Percentiles rank a stretch among this genome's conserved stretches.
Conservation (phyloP, 2,888 invertebrate genomes). For the Eudasyphora cyanicolor region DNA sequence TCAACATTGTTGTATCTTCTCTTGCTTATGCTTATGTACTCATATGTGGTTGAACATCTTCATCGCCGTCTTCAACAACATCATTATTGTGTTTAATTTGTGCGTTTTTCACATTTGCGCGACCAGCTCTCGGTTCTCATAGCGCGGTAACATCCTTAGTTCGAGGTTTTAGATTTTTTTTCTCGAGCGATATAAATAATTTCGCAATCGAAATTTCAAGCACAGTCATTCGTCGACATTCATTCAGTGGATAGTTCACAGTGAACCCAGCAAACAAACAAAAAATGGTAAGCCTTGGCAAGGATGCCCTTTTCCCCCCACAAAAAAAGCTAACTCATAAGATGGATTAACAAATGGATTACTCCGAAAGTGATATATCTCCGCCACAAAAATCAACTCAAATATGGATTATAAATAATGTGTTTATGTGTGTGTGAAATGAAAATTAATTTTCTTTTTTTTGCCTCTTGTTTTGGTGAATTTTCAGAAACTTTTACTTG, state of each 20-base stretch:
- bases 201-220: slow-evolving; percentile 71
- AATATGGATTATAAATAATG: slow-evolving; percentile 3
- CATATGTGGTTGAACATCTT: no score
- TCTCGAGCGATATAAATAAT: slow-evolving; percentile 75
- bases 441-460: slow-evolving; percentile 3
- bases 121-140: neutral
- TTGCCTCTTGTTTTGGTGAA: slow-evolving; percentile 14
- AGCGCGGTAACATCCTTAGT: slow-evolving; percentile 73
- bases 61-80: slow-evolving; percentile 11
- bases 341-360: neutral
- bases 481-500: slow-evolving; percentile 75
- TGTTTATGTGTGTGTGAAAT: neutral
- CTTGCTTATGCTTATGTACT: no score
- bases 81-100: slow-evolving; percentile 40
- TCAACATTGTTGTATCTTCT: slow-evolving; percentile 49
- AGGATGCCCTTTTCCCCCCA: no score
- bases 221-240: slow-evolving; percentile 77
- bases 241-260: slow-evolving; percentile 72
- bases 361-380: no score
- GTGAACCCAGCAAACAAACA: slow-evolving; percentile 44
- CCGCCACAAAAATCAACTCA: neutral
- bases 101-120: slow-evolving; percentile 55
- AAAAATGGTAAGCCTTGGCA: slow-evolving; percentile 74
- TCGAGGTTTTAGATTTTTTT: slow-evolving; percentile 46
- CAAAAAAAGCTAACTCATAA: neutral